Base-by-base conservation (phyloP, 2,797 vertebrate species). In the Philypnodon macrostomus region DNA sequence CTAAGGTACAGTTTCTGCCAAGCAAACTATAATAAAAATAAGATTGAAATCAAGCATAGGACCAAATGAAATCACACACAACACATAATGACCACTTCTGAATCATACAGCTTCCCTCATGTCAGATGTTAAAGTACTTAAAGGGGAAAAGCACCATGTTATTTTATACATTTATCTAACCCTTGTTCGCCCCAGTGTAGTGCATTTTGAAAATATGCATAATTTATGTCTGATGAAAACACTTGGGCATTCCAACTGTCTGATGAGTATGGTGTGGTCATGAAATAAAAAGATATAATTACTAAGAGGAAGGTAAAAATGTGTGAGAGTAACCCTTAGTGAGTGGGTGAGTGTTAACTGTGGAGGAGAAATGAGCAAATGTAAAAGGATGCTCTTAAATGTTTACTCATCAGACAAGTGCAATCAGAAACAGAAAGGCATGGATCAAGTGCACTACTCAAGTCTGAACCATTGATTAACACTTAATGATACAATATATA, bases 371-470 rank as follows among this genome's bases (percentile, higher is more conserved):
- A 32, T 31, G 27, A 32, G 29, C 42, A 34, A 21, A 33, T 33
- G 5, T 15, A 33, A 33, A 47, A 5, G 30, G 19, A 34, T 23
- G 18, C 31, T 34, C 16, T 47, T 47, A 14, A 21, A 47, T 33
- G 30, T 34, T 47, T 47, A 47, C 18, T 47, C 45, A 47, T 34
- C 31, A n/a, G n/a, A n/a, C n/a, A 33, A 47, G 45, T 21, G 29
- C 42, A 46, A 46, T 46, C 27, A 46, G 16, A 18, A n/a, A 32
- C 29, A 21, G 30, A 45, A 38, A 32, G 15, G 27, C 31, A 21
- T 13, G 19, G 30, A 47, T 15, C n/a, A 18, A 47, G 45, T 34
- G 31, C 13, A 16, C 45, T 35, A 15, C 19, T 5, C 8, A 13
- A 24, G 8, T 34, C 19, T 30, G 15, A 44, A 17, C 18, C 14